A percentile compares a stretch with the other conserved stretches of the same genome.
Evolutionary conservation across 2,113 vertebrate species (phyloP).

Genomic region (Mustela lutreola): DNA sequence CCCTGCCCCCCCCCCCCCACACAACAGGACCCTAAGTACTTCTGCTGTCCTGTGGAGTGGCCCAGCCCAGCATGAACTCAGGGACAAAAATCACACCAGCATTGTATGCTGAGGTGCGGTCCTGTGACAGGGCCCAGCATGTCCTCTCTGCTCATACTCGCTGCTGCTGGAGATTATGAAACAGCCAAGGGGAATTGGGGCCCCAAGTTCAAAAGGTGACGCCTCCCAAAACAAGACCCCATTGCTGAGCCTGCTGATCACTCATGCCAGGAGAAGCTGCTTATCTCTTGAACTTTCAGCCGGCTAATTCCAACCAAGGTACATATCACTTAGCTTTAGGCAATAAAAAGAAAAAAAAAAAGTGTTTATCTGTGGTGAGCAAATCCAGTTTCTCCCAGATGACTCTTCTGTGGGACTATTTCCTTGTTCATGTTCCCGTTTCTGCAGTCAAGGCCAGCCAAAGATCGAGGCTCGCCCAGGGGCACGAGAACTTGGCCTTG

Average conservation of each 20-base stretch:
- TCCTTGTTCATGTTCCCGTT: slow-evolving; percentile 72
- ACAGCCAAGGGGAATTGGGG: neutral
- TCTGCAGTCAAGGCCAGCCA: slow-evolving; percentile 74
- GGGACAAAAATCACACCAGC: neutral
- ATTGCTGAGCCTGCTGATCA: neutral
- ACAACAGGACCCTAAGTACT: neutral
- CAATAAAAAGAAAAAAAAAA: slow-evolving; percentile 73
- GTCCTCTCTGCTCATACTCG: neutral
- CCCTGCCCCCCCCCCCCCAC: neutral
- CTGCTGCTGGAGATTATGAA: neutral
- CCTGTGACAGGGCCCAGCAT: accelerated
- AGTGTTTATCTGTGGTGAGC: slow-evolving; percentile 76
- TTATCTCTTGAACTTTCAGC: slow-evolving; percentile 89
- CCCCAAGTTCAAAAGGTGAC: slow-evolving; percentile 72
- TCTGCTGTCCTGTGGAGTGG: too few species aligned
- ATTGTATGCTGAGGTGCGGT: too few species aligned
- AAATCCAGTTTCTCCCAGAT: slow-evolving; percentile 72
- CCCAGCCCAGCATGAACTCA: neutral
- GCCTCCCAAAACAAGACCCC: slow-evolving; percentile 45
- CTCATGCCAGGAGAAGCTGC: slow-evolving; percentile 77
- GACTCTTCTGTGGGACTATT: slow-evolving; percentile 56
- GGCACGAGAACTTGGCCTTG: slow-evolving; percentile 42
- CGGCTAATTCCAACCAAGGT: slow-evolving; percentile 70
- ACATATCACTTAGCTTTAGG: slow-evolving; percentile 65
- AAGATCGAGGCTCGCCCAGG: slow-evolving; percentile 42